phyloP scores from a whole-genome alignment of 1,140 invertebrate species.

The Triops longicaudatus region DNA sequence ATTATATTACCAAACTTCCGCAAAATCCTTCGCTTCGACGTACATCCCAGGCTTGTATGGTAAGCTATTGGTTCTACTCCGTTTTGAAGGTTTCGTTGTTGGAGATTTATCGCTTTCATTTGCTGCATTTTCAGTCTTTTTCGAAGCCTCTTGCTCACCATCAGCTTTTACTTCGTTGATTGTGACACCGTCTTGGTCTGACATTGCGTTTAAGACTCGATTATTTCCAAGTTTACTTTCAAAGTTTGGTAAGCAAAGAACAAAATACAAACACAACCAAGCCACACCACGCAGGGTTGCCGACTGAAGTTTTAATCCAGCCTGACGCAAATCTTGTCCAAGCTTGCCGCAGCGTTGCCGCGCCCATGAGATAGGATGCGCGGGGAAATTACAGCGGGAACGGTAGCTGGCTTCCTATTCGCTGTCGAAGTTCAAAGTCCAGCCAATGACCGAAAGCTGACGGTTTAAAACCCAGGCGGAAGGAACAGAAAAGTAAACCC shows the following conservation, averaged over 20 bases:
- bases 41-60: constrained; percentile 33
- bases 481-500: not conserved
- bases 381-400: not conserved
- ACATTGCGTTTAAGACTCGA: too few relatives aligned
- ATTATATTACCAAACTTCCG: constrained; percentile 32
- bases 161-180: too few relatives aligned
- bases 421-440: not conserved
- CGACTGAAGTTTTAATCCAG: not conserved
- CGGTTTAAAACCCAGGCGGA: constrained; percentile 8
- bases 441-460: not conserved
- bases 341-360: too few relatives aligned
- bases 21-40: constrained; percentile 33
- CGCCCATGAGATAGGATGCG: too few relatives aligned
- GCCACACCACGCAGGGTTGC: not conserved
- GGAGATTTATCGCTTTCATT: not conserved
- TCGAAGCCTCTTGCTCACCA: not conserved
- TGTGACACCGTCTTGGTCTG: too few relatives aligned
- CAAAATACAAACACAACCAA: too few relatives aligned
- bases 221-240: too few relatives aligned
- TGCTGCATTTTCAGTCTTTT: not conserved
- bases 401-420: not conserved
- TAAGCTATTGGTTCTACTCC: constrained; percentile 23
- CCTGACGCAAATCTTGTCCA: not conserved
- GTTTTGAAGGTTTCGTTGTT: not conserved
- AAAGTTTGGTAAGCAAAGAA: too few relatives aligned